Evolutionary conservation across 2,797 vertebrate species (phyloP), one percentile per base, ranked within the genome.

Genomic region (Mionectes olivaceus): DNA sequence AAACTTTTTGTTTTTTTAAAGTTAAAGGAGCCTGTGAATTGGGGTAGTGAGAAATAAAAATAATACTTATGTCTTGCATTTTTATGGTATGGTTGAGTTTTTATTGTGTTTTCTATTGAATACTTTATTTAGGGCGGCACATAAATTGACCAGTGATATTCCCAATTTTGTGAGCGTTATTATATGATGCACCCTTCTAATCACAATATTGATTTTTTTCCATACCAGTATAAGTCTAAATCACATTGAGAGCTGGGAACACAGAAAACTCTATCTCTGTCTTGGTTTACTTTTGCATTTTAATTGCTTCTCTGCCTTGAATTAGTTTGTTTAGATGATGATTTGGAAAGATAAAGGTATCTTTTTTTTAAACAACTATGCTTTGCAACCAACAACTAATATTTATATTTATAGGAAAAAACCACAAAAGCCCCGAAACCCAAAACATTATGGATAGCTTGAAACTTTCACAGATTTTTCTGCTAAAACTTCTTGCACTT

Each of bases 281-380:
- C 60, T 81, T 41, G 18, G 18, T 71, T 87, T 87, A 57, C 37
- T 89, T 90, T 74, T 87, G 49, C 18, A 39, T 90, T 93, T 87
- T 55, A 71, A 46, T 87, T 87, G 41, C 19, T 68, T 87, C 24
- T 22, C 25, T 28, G 10, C 28, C 46, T 85, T 68, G 67, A 87
- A 87, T 79, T 94, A 47, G 10, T 87, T 90, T 9, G 12, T 81
- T 87, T 59, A 71, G 67, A 25, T 76, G 27, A 85, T 68, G 22
- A 87, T 33, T 41, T 60, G 23, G 18, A 82, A 82, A 63, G 52
- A 63, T n/a, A 67, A 74, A 68, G 2, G 2, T 37, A 67, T 46
- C 10, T 53, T 43, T 25, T 50, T 49, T 50, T 59, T 37, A 1
- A 6, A 33, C 15, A 77, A 16, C 10, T 35, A 12, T 16, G 4